phyloP scores from a whole-genome alignment of 2,888 invertebrate genomes.

The Lycia hirtaria region DNA sequence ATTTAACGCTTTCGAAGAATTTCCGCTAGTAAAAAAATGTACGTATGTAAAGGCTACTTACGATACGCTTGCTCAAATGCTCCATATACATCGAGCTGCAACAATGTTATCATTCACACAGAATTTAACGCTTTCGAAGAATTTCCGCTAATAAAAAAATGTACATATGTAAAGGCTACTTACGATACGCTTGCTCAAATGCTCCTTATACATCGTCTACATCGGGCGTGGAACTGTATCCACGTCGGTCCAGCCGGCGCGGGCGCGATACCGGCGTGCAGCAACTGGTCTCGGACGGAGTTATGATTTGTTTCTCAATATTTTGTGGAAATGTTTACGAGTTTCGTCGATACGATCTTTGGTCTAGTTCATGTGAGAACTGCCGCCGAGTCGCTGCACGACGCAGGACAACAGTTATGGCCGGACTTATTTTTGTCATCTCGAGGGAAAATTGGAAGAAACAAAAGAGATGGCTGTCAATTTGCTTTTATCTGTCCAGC shows the following conservation, averaged over 20 bases:
- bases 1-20: conserved; percentile 21
- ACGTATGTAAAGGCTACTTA: conserved; percentile 35
- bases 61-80: conserved; percentile 29
- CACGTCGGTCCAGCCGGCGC: conserved; percentile 16
- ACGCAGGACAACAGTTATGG: no score
- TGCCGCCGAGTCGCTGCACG: conserved; percentile 9
- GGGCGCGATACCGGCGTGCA: conserved; percentile 28
- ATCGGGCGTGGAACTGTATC: conserved; percentile 25
- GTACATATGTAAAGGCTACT: conserved; percentile 35
- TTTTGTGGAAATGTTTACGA: conserved; percentile 14
- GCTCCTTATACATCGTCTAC: conserved; percentile 27
- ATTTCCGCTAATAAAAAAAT: conserved; percentile 40
- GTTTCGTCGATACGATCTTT: conserved; percentile 6
- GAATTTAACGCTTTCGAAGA: conserved; percentile 11
- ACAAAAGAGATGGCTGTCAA: no score
- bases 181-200: conserved; percentile 31
- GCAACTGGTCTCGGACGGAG: neutral
- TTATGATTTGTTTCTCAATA: conserved; percentile 14
- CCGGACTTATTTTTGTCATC: no score
- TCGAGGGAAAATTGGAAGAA: no score
- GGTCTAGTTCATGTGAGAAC: conserved; percentile 10
- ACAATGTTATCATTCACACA: no score
- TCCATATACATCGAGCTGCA: conserved; percentile 26
- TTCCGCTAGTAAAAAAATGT: no score
- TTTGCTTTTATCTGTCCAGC: no score